These are phyloP conservation scores for Dendroctonus valens DNA, from an alignment of 1,140 invertebrate genomes.

Conservation along the genomic window DNA sequence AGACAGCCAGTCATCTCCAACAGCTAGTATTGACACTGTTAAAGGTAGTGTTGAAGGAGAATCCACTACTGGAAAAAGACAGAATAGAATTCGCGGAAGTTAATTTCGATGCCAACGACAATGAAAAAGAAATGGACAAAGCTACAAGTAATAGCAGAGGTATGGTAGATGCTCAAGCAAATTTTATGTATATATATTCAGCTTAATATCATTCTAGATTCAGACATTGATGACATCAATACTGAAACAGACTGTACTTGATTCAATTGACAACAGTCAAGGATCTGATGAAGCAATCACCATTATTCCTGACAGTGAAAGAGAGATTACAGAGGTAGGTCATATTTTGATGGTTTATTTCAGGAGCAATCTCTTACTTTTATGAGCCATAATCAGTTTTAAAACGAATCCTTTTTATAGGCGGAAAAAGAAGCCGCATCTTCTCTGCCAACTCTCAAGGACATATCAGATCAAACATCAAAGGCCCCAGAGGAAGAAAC, in stretches of 20 bases:
- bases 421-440: constrained; percentile 57
- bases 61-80: not conserved
- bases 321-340: constrained; percentile 59
- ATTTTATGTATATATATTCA: not conserved
- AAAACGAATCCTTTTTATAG: constrained; percentile 20
- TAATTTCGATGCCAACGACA: constrained; percentile 22
- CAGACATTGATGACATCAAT: not conserved
- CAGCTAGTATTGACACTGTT: no score
- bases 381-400: not conserved
- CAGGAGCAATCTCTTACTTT: not conserved
- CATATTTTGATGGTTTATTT: not conserved
- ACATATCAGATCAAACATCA: constrained; percentile 34
- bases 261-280: constrained; percentile 42
- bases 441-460: constrained; percentile 39
- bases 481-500: not conserved
- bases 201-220: not conserved
- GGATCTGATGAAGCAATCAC: constrained; percentile 60
- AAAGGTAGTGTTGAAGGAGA: not conserved
- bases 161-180: not conserved
- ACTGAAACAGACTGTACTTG: constrained; percentile 34
- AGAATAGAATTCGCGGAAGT: constrained; percentile 20
- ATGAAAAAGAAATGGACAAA: constrained; percentile 22
- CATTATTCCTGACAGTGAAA: constrained; percentile 59
- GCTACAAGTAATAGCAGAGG: not conserved
- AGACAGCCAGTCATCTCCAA: no score